phyloP scores from a whole-genome alignment of 2,797 vertebrate genomes.

The Erpetoichthys calabaricus region DNA sequence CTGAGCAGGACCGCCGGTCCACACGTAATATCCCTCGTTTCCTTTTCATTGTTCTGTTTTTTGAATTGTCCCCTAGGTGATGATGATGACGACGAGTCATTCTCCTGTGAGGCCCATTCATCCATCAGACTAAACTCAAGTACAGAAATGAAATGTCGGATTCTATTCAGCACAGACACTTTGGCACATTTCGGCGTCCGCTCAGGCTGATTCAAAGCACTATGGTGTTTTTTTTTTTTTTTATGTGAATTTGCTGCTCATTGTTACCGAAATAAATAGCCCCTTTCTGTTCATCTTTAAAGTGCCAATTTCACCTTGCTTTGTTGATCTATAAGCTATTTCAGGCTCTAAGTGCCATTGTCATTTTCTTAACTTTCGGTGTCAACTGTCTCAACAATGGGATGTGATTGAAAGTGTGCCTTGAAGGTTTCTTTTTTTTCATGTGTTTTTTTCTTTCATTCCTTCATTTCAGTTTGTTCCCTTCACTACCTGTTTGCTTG shows the following conservation, averaged over 20 bases:
- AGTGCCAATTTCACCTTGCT: slow-evolving; percentile 16
- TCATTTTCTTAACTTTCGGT: slow-evolving; percentile 17
- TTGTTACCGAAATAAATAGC: slow-evolving; percentile 18
- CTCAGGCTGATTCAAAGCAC: no score
- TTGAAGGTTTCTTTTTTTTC: slow-evolving; percentile 11
- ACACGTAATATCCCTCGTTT: no score
- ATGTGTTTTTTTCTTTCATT: slow-evolving; percentile 1
- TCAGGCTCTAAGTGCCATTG: slow-evolving; percentile 11
- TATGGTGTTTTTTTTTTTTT: no score
- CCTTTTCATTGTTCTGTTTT: no score
- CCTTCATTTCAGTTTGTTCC: slow-evolving; percentile 12
- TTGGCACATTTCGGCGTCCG: no score
- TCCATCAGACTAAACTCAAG: no score
- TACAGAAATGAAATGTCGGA: no score
- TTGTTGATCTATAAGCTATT: slow-evolving; percentile 3
- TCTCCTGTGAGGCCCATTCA: no score
- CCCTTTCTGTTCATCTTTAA: slow-evolving; percentile 10
- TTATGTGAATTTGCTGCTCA: slow-evolving; percentile 6
- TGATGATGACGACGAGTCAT: no score
- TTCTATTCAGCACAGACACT: no score
- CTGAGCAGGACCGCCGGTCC: no score
- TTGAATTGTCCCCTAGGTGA: no score
- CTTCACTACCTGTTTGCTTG: slow-evolving; percentile 6
- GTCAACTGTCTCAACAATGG: slow-evolving; percentile 26
- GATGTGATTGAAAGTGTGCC: slow-evolving; percentile 23